These are phyloP conservation scores for Corbicula japonica DNA, from an alignment of 2,888 invertebrate genomes.

Conservation along the genomic window DNA sequence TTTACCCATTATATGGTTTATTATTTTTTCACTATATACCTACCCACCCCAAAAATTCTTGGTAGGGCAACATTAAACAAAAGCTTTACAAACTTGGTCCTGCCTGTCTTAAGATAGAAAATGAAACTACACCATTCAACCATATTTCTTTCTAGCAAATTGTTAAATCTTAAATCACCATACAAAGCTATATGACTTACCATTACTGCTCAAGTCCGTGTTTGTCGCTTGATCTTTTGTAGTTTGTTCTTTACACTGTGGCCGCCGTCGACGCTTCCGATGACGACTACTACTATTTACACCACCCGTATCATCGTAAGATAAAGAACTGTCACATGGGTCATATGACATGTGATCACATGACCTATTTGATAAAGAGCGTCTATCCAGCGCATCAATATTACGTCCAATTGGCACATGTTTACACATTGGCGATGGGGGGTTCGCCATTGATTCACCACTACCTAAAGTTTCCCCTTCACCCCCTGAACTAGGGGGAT, in stretches of 20 bases:
- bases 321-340: constrained; percentile 72
- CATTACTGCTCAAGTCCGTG: constrained; percentile 83
- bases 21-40: no score
- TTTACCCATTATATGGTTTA: no score
- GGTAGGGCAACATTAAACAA: no score
- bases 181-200: constrained; percentile 70
- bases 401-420: constrained; percentile 71
- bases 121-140: no score
- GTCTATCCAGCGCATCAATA: constrained; percentile 71
- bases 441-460: constrained; percentile 66
- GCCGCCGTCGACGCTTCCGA: constrained; percentile 71
- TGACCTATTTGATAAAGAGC: constrained; percentile 68
- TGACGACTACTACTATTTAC: constrained; percentile 73
- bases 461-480: constrained; percentile 66
- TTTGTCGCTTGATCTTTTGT: constrained; percentile 83
- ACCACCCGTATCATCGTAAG: constrained; percentile 71
- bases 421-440: constrained; percentile 64
- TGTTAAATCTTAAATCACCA: no score
- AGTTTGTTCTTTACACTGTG: constrained; percentile 70
- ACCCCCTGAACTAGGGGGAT: constrained; percentile 46
- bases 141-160: no score
- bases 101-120: no score
- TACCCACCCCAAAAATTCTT: no score
- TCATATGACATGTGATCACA: constrained; percentile 70
- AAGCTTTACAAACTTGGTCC: no score